phyloP scores from a whole-genome alignment of 2,113 vertebrate species.

The Argyrosomus japonicus region DNA sequence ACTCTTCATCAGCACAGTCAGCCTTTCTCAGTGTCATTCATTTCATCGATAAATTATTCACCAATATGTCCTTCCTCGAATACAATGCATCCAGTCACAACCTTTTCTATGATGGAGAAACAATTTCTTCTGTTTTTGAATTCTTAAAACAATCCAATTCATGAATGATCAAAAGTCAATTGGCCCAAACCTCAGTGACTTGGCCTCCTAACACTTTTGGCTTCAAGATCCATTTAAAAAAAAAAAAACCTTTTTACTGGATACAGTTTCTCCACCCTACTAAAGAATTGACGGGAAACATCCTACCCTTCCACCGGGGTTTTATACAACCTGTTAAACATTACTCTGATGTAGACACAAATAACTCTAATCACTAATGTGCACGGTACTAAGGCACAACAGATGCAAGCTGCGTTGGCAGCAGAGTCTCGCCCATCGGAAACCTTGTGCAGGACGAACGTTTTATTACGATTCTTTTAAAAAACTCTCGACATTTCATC shows the following conservation, averaged over 20 bases:
- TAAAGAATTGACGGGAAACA: slow-evolving; percentile 5
- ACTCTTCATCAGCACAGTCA: neutral
- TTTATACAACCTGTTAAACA: slow-evolving; percentile 10
- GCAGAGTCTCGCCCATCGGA: neutral
- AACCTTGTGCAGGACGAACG: neutral
- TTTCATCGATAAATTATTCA: neutral
- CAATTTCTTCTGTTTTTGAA: slow-evolving; percentile 8
- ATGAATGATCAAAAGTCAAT: neutral
- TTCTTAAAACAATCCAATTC: slow-evolving; percentile 3
- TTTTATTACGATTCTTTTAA: neutral
- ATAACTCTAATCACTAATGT: slow-evolving; percentile 4
- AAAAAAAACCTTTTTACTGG: slow-evolving; percentile 1
- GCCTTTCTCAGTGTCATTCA: neutral
- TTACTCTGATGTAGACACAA: slow-evolving; percentile 6
- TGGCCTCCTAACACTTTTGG: neutral
- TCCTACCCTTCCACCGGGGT: neutral
- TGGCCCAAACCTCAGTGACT: slow-evolving; percentile 17
- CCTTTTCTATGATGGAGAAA: neutral
- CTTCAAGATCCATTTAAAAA: neutral
- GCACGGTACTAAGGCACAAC: neutral
- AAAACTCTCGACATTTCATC: slow-evolving; percentile 12
- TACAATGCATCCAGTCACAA: neutral
- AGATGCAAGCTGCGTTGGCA: neutral
- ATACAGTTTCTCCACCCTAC: neutral
- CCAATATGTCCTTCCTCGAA: neutral